These are phyloP conservation scores for Glossosoma conforme DNA, from an alignment of 1,140 invertebrate species.

Conservation along the genomic window DNA sequence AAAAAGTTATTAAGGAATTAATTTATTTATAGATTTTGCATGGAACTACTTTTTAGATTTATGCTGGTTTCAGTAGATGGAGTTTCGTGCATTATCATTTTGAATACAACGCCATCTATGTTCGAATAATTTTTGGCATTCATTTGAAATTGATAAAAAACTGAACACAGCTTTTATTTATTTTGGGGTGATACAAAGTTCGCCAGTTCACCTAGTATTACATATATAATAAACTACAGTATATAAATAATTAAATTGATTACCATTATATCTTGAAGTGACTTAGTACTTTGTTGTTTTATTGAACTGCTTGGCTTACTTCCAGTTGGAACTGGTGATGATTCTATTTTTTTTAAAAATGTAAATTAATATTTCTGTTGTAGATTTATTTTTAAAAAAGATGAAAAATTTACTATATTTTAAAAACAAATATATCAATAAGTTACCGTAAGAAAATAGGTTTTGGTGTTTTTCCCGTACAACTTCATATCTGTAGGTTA, in stretches of 20 bases:
- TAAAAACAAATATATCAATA: neutral
- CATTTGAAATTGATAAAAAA: no score
- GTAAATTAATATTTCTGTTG: conserved; percentile 1
- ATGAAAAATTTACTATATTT: no score
- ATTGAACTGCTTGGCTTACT: neutral
- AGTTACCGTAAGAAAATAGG: neutral
- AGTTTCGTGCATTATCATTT: no score
- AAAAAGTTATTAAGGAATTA: no score
- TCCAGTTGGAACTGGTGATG: neutral
- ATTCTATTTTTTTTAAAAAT: neutral
- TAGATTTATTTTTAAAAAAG: no score
- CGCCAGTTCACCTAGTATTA: neutral
- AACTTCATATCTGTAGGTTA: conserved; percentile 20
- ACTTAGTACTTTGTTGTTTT: conserved; percentile 19
- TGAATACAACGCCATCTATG: no score
- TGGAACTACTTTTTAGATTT: no score
- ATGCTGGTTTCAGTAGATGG: no score
- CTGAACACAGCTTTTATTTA: no score
- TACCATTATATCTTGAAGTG: conserved; percentile 25
- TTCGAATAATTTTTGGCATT: no score
- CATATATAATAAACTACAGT: neutral
- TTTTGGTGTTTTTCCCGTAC: neutral
- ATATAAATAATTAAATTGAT: conserved; percentile 6
- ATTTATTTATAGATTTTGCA: no score
- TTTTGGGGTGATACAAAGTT: no score